phyloP scores from a whole-genome alignment of 2,797 vertebrate genomes.

The Schizopygopsis pylzovi region DNA sequence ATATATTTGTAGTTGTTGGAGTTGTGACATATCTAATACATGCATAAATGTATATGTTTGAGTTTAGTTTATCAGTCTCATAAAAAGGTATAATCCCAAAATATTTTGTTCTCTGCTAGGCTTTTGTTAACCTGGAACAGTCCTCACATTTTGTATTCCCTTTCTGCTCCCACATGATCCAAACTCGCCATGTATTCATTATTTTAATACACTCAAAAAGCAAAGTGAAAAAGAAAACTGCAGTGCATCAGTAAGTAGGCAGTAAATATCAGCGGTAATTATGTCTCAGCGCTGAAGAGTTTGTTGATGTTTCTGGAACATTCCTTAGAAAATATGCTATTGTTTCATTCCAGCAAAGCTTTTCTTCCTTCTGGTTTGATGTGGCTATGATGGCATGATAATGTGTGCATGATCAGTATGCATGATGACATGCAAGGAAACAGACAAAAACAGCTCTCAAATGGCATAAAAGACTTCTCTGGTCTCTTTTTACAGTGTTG shows the following conservation, averaged over 20 bases:
- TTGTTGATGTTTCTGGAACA: constrained; percentile 34
- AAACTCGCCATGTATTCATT: constrained; percentile 44
- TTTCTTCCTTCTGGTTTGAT: constrained; percentile 33
- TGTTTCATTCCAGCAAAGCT: constrained; percentile 11
- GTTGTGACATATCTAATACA: not conserved
- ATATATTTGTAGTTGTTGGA: not conserved
- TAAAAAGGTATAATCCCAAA: constrained; percentile 45
- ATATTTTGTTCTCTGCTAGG: constrained; percentile 11
- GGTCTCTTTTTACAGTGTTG: constrained; percentile 32
- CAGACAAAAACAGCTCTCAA: constrained; percentile 11
- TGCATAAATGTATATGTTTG: no score
- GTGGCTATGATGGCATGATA: constrained; percentile 11
- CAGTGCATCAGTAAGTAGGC: not conserved
- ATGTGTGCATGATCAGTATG: not conserved
- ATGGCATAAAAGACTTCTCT: not conserved
- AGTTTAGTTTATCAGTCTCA: constrained; percentile 4
- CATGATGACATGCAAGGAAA: not conserved
- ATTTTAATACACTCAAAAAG: constrained; percentile 25
- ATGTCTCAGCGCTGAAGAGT: not conserved
- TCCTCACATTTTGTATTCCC: constrained; percentile 38
- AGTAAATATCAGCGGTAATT: constrained; percentile 25
- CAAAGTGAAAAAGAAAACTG: constrained; percentile 31
- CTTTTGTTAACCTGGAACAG: constrained; percentile 49
- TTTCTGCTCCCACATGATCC: constrained; percentile 13
- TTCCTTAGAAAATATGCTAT: constrained; percentile 30